Conservation (phyloP, 2,888 invertebrate genomes). For the Mactromeris polynyma region DNA sequence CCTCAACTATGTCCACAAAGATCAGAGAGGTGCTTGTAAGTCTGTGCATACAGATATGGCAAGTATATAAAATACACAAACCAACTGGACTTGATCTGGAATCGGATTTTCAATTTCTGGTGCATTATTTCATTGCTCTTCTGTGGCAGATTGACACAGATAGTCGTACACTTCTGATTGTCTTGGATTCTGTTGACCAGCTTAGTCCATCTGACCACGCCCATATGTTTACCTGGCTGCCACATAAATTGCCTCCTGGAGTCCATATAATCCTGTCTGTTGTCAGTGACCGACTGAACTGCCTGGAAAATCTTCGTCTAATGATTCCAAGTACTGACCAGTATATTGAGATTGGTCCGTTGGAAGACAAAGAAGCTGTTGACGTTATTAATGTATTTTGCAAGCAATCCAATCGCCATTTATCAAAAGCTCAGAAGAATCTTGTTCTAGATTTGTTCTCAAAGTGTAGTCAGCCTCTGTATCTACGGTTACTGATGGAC, state of each 20-base stretch:
- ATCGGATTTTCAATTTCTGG: slow-evolving; percentile 76
- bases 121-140: slow-evolving; percentile 76
- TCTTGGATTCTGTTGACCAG: slow-evolving; percentile 83
- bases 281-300: slow-evolving; percentile 69
- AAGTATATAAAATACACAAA: slow-evolving; percentile 66
- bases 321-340: slow-evolving; percentile 63
- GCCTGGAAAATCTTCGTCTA: slow-evolving; percentile 69
- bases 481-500: slow-evolving; percentile 77
- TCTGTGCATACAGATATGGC: slow-evolving; percentile 78
- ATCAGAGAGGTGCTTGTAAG: slow-evolving; percentile 73
- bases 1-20: slow-evolving; percentile 72
- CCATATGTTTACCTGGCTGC: slow-evolving; percentile 79
- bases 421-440: slow-evolving; percentile 76
- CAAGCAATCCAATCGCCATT: slow-evolving; percentile 56
- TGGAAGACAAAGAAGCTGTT: slow-evolving; percentile 68
- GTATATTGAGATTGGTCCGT: slow-evolving; percentile 72
- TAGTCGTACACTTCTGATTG: slow-evolving; percentile 75
- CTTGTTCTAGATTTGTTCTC: slow-evolving; percentile 72
- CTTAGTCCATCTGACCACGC: slow-evolving; percentile 76
- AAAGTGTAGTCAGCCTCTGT: slow-evolving; percentile 77
- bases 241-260: slow-evolving; percentile 73
- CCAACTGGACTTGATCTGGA: slow-evolving; percentile 74
- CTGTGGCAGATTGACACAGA: slow-evolving; percentile 75
- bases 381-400: slow-evolving; percentile 70
- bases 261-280: slow-evolving; percentile 79